These are phyloP conservation scores for Pteropus rufus DNA, from an alignment of 2,797 vertebrate species.

Conservation along the genomic window DNA sequence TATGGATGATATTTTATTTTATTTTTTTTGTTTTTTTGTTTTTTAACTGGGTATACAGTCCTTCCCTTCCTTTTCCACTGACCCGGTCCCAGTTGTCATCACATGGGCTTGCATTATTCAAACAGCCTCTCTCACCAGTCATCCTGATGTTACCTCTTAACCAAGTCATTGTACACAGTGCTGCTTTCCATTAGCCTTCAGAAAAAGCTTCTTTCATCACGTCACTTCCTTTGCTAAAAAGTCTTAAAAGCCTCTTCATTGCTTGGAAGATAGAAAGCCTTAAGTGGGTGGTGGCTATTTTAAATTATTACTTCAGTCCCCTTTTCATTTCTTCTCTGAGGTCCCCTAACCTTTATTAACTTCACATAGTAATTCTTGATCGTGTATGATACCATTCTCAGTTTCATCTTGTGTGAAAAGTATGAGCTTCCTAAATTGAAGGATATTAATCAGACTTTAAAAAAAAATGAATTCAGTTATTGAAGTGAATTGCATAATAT, in stretches of 20 bases:
- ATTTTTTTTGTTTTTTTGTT: neutral
- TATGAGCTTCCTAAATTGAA: neutral
- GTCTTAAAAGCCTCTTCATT: slow-evolving; percentile 46
- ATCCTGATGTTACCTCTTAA: neutral
- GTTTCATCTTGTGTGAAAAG: neutral
- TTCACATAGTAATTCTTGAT: neutral
- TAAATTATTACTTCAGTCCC: neutral
- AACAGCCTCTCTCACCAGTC: neutral
- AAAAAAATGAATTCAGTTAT: neutral
- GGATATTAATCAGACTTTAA: neutral
- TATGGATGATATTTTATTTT: neutral
- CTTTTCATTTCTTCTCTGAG: neutral
- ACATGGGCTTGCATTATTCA: neutral
- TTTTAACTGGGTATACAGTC: neutral
- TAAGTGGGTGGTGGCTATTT: slow-evolving; percentile 3
- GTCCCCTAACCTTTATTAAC: neutral
- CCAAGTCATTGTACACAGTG: neutral
- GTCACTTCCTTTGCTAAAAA: slow-evolving; percentile 50
- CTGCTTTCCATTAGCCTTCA: slow-evolving; percentile 47
- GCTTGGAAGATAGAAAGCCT: slow-evolving; percentile 1
- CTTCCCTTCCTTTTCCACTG: neutral
- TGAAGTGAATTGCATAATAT: slow-evolving; percentile 36
- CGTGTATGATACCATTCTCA: neutral
- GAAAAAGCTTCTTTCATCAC: slow-evolving; percentile 46
- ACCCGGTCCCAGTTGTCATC: neutral